phyloP scores from a whole-genome alignment of 2,797 vertebrate genomes.

The Benthosema pterotum region DNA sequence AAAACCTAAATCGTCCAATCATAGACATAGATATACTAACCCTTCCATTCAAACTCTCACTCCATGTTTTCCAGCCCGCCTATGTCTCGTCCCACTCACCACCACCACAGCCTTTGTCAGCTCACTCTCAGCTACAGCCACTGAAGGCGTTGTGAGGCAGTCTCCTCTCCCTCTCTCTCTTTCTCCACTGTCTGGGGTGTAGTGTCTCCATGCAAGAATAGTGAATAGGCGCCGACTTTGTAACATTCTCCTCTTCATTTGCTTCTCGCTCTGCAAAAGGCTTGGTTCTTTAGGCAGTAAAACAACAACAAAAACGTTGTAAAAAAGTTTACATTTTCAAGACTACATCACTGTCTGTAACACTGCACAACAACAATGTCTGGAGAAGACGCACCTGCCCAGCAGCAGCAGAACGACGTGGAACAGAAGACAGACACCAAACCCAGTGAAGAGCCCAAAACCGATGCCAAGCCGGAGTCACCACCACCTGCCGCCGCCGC shows the following conservation, averaged over 20 bases:
- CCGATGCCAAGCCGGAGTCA: constrained; percentile 76
- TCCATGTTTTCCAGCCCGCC: constrained; percentile 76
- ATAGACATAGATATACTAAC: constrained; percentile 36
- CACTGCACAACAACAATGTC: constrained; percentile 73
- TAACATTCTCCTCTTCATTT: constrained; percentile 35
- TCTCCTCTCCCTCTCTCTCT: constrained; percentile 40
- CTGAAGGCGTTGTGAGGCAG: constrained; percentile 74
- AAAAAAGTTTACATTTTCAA: constrained; percentile 29
- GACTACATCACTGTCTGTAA: constrained; percentile 50
- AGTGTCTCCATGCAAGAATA: constrained; percentile 63
- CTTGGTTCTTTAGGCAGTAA: constrained; percentile 8
- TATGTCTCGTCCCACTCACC: constrained; percentile 69
- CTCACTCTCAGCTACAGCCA: constrained; percentile 71
- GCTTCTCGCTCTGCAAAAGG: constrained; percentile 9
- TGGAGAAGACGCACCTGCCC: constrained; percentile 85
- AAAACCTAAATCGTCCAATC: constrained; percentile 42
- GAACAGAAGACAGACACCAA: constrained; percentile 83
- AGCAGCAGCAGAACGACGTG: constrained; percentile 83
- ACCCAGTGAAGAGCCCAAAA: constrained; percentile 78
- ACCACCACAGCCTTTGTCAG: constrained; percentile 52
- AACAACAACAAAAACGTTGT: constrained; percentile 8
- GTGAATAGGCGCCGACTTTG: constrained; percentile 57
- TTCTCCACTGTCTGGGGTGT: constrained; percentile 12
- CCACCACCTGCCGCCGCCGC: constrained; percentile 47
- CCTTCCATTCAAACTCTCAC: constrained; percentile 38